These are phyloP conservation scores for Pterostichus niger DNA, from an alignment of 2,888 invertebrate genomes.

Conservation along the genomic window DNA sequence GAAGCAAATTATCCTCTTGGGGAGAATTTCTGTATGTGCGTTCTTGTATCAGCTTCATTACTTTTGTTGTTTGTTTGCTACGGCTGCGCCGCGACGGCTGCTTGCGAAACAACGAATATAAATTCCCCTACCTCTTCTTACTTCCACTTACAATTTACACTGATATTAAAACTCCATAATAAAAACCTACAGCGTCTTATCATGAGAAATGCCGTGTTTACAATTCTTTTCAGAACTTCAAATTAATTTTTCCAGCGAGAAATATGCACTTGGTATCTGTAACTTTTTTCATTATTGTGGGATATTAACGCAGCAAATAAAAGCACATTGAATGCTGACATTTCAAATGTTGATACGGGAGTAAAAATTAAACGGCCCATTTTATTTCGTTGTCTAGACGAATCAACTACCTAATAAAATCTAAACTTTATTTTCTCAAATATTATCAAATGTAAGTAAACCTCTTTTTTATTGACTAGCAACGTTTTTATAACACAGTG, in stretches of 20 bases:
- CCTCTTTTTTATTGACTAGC: conserved; percentile 14
- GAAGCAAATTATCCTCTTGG: conserved; percentile 50
- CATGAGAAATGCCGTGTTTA: too few species aligned
- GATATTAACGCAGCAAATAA: not conserved
- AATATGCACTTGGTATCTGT: not conserved
- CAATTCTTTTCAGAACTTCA: not conserved
- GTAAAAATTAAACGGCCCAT: conserved; percentile 43
- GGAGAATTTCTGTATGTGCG: conserved; percentile 53
- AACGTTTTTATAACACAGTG: conserved; percentile 20
- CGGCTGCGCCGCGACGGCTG: not conserved
- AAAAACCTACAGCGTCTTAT: not conserved
- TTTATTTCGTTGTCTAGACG: conserved; percentile 52
- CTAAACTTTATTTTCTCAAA: conserved; percentile 35
- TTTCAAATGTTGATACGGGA: conserved; percentile 41
- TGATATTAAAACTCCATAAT: conserved; percentile 36
- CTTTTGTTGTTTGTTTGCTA: conserved; percentile 53
- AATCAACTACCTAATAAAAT: conserved; percentile 32
- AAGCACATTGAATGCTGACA: conserved; percentile 31
- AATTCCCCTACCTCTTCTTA: conserved; percentile 8
- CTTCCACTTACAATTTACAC: conserved; percentile 30
- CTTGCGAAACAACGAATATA: conserved; percentile 25
- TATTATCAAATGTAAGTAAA: conserved; percentile 36
- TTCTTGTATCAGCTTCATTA: conserved; percentile 57
- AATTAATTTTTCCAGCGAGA: not conserved
- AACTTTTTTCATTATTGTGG: too few species aligned